Conservation (phyloP, 2,888 invertebrate species). For the Vandiemenella viatica region DNA sequence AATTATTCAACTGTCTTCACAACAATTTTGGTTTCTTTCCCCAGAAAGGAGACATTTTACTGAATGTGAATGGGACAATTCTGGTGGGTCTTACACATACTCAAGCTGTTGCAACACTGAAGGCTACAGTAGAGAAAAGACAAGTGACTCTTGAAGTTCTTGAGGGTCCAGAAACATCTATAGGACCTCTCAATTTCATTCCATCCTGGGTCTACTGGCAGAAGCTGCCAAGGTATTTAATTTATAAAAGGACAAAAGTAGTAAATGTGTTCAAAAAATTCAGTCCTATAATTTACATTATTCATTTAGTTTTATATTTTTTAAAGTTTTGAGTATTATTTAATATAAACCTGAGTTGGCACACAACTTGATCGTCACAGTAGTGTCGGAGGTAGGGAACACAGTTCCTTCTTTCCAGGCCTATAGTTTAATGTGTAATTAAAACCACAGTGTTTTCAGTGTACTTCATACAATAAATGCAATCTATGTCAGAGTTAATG, state of each 20-base stretch:
- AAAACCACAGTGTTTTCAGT: no score
- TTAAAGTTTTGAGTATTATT: not conserved
- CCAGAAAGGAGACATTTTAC: conserved; percentile 32
- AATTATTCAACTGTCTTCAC: no score
- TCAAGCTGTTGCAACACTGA: conserved; percentile 30
- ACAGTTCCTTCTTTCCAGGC: no score
- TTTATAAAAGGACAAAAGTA: not conserved
- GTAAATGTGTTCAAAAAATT: no score
- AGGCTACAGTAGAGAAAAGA: conserved; percentile 25
- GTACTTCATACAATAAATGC: no score
- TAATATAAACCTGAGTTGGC: no score
- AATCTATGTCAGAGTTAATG: no score
- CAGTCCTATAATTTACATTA: not conserved
- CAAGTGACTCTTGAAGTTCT: conserved; percentile 28
- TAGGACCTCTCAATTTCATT: conserved; percentile 28
- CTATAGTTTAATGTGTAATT: no score
- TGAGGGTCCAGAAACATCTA: conserved; percentile 29
- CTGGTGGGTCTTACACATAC: conserved; percentile 29
- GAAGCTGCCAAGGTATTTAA: conserved; percentile 27
- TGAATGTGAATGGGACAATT: conserved; percentile 29
- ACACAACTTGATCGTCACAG: no score
- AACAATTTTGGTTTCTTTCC: conserved; percentile 11
- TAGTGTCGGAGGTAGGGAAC: no score
- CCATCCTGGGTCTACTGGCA: conserved; percentile 36
- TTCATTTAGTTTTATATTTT: not conserved